Conservation (phyloP, 2,888 invertebrate species). For the Lycophotia porphyrea region DNA sequence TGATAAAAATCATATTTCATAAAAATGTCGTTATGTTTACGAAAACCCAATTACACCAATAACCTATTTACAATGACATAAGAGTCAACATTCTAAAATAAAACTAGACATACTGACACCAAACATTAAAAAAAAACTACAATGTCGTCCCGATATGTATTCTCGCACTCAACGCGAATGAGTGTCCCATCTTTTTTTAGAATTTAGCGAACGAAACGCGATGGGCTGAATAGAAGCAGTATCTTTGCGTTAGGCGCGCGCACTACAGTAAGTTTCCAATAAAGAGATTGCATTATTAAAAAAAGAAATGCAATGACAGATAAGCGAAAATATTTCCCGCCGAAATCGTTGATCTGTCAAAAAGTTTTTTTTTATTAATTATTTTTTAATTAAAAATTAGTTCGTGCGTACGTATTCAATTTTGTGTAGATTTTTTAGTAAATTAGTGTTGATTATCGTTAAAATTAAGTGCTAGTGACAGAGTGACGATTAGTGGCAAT, state of each 20-base stretch:
- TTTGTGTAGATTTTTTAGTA: constrained; percentile 25
- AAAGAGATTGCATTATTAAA: constrained; percentile 66
- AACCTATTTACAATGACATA: constrained; percentile 64
- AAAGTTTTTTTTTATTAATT: constrained; percentile 25
- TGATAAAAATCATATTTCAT: neutral
- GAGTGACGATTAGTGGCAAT: constrained; percentile 63
- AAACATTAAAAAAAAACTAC: constrained; percentile 66
- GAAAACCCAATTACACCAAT: constrained; percentile 50
- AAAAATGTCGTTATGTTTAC: constrained; percentile 29
- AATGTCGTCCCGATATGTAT: constrained; percentile 73
- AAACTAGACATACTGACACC: constrained; percentile 69
- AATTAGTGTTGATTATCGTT: constrained; percentile 39
- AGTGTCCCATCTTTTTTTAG: constrained; percentile 87
- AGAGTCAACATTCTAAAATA: constrained; percentile 63
- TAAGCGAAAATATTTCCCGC: constrained; percentile 57
- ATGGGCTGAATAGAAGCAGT: constrained; percentile 81
- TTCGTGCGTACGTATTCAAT: constrained; percentile 12
- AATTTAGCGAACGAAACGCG: constrained; percentile 83
- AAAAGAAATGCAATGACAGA: constrained; percentile 62
- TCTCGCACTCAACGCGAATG: constrained; percentile 79
- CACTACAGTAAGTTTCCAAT: constrained; percentile 85
- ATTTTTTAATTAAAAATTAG: constrained; percentile 4
- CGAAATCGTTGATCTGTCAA: constrained; percentile 50
- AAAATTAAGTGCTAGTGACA: constrained; percentile 64
- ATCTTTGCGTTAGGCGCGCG: constrained; percentile 86